phyloP scores from a whole-genome alignment of 2,888 invertebrate species.

The Oscheius sp. region DNA sequence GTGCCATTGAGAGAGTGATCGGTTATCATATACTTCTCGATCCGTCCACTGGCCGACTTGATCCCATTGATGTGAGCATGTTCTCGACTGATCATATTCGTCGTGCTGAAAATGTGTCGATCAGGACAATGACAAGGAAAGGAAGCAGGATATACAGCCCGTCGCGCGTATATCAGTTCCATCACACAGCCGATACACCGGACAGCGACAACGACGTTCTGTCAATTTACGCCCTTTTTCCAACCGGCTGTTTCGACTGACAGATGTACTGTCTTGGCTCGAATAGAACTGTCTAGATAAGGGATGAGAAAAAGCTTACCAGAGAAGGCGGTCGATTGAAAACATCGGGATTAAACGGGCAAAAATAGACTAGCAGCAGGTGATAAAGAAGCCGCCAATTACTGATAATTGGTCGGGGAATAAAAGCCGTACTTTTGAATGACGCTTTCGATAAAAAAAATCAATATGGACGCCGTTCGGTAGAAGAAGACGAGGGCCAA shows the following conservation, averaged over 20 bases:
- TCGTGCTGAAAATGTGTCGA: conserved; percentile 5
- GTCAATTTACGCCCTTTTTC: background rate
- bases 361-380: background rate
- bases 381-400: background rate
- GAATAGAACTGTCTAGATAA: too few relatives aligned
- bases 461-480: conserved; percentile 5
- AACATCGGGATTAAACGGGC: background rate
- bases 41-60: conserved; percentile 62
- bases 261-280: too few relatives aligned
- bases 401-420: background rate
- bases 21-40: conserved; percentile 66
- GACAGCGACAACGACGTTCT: conserved; percentile 1
- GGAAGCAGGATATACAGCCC: background rate
- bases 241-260: conserved; percentile 13
- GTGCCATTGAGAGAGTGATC: conserved; percentile 73
- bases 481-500: conserved; percentile 14
- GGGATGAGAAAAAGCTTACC: too few relatives aligned
- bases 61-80: conserved; percentile 71
- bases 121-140: too few relatives aligned
- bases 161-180: conserved; percentile 17
- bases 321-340: too few relatives aligned
- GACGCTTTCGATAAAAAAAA: too few relatives aligned
- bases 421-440: too few relatives aligned
- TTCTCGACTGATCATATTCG: conserved; percentile 72
- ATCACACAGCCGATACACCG: conserved; percentile 25